Conservation (phyloP, 2,797 vertebrate genomes). For the Amazona ochrocephala region DNA sequence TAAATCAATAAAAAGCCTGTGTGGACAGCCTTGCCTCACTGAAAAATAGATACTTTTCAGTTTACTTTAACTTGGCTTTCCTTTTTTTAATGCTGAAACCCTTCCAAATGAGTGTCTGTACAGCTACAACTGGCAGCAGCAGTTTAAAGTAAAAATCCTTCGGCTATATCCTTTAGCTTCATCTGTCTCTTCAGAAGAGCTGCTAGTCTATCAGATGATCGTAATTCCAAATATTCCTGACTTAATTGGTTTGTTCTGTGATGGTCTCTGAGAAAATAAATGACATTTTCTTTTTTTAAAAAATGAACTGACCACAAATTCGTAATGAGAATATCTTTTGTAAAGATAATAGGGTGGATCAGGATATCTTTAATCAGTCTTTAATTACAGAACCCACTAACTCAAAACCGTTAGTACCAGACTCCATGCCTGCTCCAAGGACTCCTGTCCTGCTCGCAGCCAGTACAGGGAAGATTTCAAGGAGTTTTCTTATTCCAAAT, state of each 20-base stretch:
- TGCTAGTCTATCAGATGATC: conserved; percentile 12
- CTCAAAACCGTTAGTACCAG: conserved; percentile 38
- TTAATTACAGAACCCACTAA: conserved; percentile 56
- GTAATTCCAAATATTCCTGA: conserved; percentile 23
- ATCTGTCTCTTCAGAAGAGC: background rate
- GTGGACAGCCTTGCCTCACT: background rate
- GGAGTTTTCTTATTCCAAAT: background rate
- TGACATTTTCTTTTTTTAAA: background rate
- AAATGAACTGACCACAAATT: conserved; percentile 39
- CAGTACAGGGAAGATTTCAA: background rate
- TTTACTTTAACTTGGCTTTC: background rate
- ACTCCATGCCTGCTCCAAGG: background rate
- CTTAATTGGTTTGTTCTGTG: conserved; percentile 54
- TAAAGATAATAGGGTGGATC: conserved; percentile 1
- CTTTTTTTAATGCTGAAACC: background rate
- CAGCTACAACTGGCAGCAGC: background rate
- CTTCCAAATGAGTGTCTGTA: background rate
- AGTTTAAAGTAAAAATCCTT: conserved; percentile 26
- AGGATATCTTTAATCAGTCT: conserved; percentile 39
- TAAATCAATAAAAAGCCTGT: background rate
- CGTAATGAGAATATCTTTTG: conserved; percentile 45
- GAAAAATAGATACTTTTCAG: background rate
- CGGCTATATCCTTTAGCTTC: conserved; percentile 6
- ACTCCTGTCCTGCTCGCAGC: background rate
- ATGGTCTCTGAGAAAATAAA: conserved; percentile 44